phyloP scores from a whole-genome alignment of 2,888 invertebrate genomes.

The Pilophorus perplexus region DNA sequence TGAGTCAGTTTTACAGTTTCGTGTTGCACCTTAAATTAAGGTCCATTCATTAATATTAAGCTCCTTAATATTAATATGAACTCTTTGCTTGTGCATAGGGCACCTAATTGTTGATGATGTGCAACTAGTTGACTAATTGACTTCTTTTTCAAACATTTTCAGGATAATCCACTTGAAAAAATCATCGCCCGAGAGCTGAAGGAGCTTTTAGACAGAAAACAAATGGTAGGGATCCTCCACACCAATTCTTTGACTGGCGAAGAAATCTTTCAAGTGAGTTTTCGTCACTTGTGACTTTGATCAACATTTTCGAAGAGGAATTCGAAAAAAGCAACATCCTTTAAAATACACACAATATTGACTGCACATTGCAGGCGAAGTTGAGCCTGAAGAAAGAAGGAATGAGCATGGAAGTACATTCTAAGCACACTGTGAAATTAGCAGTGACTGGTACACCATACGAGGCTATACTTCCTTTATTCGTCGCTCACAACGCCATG shows the following conservation, averaged over 20 bases:
- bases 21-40: too few species aligned
- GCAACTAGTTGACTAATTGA: too few species aligned
- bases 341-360: too few species aligned
- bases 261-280: constrained; percentile 64
- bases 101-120: too few species aligned
- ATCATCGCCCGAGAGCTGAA: constrained; percentile 70
- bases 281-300: neutral
- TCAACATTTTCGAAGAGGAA: too few species aligned
- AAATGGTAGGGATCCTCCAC: constrained; percentile 70
- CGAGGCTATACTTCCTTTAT: constrained; percentile 64
- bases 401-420: constrained; percentile 68
- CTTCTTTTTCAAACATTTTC: too few species aligned
- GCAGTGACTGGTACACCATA: constrained; percentile 68
- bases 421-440: constrained; percentile 62
- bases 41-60: too few species aligned
- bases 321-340: too few species aligned
- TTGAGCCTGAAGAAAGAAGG: constrained; percentile 61
- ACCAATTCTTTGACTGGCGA: constrained; percentile 67
- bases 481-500: constrained; percentile 63
- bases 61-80: too few species aligned
- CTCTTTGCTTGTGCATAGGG: too few species aligned
- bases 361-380: constrained; percentile 46
- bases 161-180: constrained; percentile 67
- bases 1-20: too few species aligned
- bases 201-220: constrained; percentile 67